Evolutionary conservation across 2,113 vertebrate species (phyloP), one percentile per base, ranked within the genome.

Genomic region (Pao palembangensis): DNA sequence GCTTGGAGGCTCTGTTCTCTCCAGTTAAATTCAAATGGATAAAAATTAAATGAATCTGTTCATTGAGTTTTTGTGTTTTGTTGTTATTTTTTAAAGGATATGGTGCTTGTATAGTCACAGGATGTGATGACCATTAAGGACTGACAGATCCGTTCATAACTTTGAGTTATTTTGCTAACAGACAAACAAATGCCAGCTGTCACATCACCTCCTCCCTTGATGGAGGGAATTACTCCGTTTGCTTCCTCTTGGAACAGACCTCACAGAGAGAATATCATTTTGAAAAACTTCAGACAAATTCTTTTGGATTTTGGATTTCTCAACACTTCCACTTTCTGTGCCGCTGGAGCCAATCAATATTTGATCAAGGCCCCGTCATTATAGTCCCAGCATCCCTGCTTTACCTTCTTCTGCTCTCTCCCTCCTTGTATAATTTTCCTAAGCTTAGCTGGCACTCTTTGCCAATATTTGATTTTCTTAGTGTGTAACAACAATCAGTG

Each of bases 271-370:
- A 28, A 28, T 3, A 28, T 28, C 4, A 28, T 65, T 63, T 48
- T 12, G 49, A 75, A 69, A 71, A 71, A 73, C 60, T 56, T n/a
- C 47, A 2, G 47, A 64, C 73, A 69, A 52, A 15, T 44, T 16
- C 13, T 17, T n/a, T 86, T 80, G 34, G 38, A 38, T 38, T 38
- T 8, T 38, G 69, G 75, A 73, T 72, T 73, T 81, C 69, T 77
- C 68, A 82, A 84, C 85, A 76, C 23, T 80, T 87, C 79, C 71
- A 55, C 67, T 63, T 67, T 64, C 66, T 38, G 69, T 12, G 50
- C 71, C 64, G 67, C 44, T 59, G 61, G 63, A 52, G 52, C 64
- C 69, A 67, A 85, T 90, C 90, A 84, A 89, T 90, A 90, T 85
- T 83, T 88, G 88, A 86, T 79, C 75, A 66, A 61, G 51, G 47